Conservation (phyloP, 2,113 vertebrate species). For the Diadophis punctatus region DNA sequence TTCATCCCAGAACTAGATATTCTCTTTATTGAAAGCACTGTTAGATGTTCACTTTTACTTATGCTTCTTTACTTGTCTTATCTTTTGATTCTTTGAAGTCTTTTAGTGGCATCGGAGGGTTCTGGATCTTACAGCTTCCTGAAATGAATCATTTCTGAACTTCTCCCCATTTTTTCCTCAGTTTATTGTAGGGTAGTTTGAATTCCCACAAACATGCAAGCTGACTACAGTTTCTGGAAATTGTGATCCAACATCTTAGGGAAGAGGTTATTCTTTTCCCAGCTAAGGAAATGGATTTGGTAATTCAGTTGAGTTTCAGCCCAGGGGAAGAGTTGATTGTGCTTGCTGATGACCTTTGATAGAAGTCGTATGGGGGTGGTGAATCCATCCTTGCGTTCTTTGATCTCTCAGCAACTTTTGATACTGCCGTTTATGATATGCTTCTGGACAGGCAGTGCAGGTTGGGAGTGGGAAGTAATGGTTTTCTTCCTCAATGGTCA, state of each 20-base stretch:
- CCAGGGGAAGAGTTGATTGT: not conserved
- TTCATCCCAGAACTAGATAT: not conserved
- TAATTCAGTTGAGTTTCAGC: not conserved
- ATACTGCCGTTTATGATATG: not conserved
- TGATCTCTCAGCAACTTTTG: not conserved
- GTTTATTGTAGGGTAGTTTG: not conserved
- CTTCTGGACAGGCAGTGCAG: not conserved
- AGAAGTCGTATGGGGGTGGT: not conserved
- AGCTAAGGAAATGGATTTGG: not conserved
- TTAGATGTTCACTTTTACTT: not conserved
- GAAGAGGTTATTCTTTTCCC: not conserved
- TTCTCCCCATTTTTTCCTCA: not conserved
- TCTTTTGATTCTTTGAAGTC: not conserved
- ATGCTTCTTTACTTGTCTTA: not conserved
- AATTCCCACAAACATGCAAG: not conserved
- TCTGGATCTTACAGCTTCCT: not conserved
- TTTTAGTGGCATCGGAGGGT: not conserved
- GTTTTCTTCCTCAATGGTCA: not conserved
- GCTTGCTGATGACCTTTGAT: not conserved
- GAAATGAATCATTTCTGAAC: not conserved
- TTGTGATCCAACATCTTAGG: not conserved
- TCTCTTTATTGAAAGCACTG: not conserved
- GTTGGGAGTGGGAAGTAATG: not conserved
- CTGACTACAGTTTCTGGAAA: not conserved
- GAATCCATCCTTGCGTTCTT: not conserved